Conservation (phyloP, 2,888 invertebrate species). For the Lypha dubia region DNA sequence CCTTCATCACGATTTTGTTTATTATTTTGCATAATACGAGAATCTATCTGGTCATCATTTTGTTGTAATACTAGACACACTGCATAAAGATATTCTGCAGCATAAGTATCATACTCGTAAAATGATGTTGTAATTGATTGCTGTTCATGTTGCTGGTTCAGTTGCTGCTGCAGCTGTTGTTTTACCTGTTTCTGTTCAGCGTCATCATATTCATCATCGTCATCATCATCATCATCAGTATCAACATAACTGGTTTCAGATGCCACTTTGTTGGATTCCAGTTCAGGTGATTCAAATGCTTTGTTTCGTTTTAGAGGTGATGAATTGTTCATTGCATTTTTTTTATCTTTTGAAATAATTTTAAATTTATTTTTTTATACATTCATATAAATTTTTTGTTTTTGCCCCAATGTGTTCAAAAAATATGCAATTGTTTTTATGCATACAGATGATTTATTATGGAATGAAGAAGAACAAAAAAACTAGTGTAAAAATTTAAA, state of each 20-base stretch:
- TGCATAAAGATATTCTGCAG: conserved; percentile 58
- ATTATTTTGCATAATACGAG: conserved; percentile 30
- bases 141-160: conserved; percentile 11
- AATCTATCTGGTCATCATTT: conserved; percentile 41
- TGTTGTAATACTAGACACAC: conserved; percentile 58
- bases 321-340: conserved; percentile 53
- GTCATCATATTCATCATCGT: no score
- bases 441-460: conserved; percentile 51
- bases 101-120: conserved; percentile 51
- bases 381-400: not conserved
- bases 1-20: conserved; percentile 13
- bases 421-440: conserved; percentile 40
- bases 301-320: conserved; percentile 49
- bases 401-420: conserved; percentile 14
- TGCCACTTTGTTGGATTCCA: conserved; percentile 33
- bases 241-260: conserved; percentile 2
- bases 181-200: not conserved
- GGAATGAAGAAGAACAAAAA: conserved; percentile 17
- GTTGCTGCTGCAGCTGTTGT: not conserved
- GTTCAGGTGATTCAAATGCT: conserved; percentile 40
- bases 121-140: conserved; percentile 60
- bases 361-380: conserved; percentile 11
- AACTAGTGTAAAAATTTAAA: not conserved
- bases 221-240: no score
- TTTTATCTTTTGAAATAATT: conserved; percentile 45